These are phyloP conservation scores for Melinaea marsaeus DNA, from an alignment of 2,888 invertebrate genomes.

Conservation along the genomic window DNA sequence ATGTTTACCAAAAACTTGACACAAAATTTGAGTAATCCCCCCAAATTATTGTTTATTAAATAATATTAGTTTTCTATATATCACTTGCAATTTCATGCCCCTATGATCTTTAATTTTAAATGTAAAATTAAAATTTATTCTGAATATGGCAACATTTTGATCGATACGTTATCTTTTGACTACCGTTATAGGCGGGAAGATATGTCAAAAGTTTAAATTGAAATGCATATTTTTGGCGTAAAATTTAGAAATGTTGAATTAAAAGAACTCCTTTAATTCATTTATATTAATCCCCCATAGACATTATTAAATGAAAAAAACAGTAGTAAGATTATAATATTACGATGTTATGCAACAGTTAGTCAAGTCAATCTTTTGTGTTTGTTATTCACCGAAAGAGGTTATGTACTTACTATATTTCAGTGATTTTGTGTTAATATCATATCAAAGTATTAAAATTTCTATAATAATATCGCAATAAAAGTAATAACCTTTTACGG, in stretches of 20 bases:
- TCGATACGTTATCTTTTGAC: neutral
- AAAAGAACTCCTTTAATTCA: too few relatives aligned
- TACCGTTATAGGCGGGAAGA: neutral
- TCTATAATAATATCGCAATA: neutral
- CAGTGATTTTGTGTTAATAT: too few relatives aligned
- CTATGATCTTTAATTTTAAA: neutral
- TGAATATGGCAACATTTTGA: constrained; percentile 1
- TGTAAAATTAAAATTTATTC: neutral
- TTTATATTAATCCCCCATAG: too few relatives aligned
- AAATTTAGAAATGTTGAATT: neutral
- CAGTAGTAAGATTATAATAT: too few relatives aligned
- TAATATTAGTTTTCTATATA: too few relatives aligned
- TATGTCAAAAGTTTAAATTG: neutral
- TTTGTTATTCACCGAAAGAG: too few relatives aligned
- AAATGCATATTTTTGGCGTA: neutral
- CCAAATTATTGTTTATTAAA: neutral
- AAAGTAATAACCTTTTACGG: constrained; percentile 1
- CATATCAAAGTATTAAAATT: too few relatives aligned
- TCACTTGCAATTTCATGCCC: too few relatives aligned
- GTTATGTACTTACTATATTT: too few relatives aligned
- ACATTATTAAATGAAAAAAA: too few relatives aligned
- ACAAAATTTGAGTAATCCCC: neutral
- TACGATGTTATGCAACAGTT: too few relatives aligned
- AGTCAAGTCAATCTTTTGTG: too few relatives aligned
- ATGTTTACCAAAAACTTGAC: neutral